Evolutionary conservation across 1,140 invertebrate genomes (phyloP).

Genomic region (Pararge aegeria): DNA sequence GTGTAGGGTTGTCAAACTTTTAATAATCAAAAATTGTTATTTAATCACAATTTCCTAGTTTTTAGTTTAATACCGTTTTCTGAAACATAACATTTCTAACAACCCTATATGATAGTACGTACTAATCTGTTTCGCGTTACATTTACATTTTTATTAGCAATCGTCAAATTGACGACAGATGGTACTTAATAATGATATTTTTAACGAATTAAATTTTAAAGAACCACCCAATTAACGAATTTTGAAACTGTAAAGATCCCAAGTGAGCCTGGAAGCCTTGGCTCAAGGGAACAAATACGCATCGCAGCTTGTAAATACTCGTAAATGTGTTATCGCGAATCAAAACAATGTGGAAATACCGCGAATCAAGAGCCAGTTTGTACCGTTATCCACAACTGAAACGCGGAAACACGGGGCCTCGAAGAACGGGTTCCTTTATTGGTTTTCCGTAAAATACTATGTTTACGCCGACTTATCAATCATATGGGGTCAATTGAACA

Average conservation of each 20-base stretch:
- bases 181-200: no score
- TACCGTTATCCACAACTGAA: conserved; percentile 68
- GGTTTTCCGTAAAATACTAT: conserved; percentile 38
- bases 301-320: conserved; percentile 51
- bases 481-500: not conserved
- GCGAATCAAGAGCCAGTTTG: conserved; percentile 58
- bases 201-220: no score
- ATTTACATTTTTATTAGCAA: no score
- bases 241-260: conserved; percentile 37
- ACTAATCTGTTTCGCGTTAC: no score
- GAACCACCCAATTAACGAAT: no score
- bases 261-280: conserved; percentile 18
- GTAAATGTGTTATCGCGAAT: conserved; percentile 36
- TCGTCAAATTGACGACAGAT: no score
- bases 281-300: conserved; percentile 23
- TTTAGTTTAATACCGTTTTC: no score
- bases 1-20: no score
- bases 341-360: conserved; percentile 38
- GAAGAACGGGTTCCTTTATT: conserved; percentile 44
- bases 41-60: no score
- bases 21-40: no score
- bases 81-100: no score
- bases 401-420: conserved; percentile 54
- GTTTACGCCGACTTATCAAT: conserved; percentile 10
- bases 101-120: no score